phyloP scores from a whole-genome alignment of 2,797 vertebrate genomes.

The Furcifer pardalis region DNA sequence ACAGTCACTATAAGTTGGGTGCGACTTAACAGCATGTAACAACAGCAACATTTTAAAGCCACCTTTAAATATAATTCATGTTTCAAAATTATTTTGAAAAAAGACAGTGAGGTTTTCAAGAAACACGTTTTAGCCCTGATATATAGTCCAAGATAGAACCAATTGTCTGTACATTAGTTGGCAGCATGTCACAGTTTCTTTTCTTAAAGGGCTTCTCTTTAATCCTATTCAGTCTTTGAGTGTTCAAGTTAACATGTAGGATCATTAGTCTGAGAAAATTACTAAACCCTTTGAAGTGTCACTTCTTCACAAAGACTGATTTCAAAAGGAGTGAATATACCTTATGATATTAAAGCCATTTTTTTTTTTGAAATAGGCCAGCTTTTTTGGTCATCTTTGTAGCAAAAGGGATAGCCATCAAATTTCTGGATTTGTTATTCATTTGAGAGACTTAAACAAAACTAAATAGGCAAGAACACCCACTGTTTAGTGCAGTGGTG shows the following conservation, averaged over 20 bases:
- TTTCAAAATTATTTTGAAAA: neutral
- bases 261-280: neutral
- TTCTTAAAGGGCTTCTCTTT: too few species aligned
- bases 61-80: neutral
- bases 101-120: neutral
- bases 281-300: neutral
- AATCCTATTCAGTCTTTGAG: neutral
- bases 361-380: neutral
- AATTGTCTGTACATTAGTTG: neutral
- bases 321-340: neutral
- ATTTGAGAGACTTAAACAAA: constrained; percentile 9
- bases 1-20: too few species aligned
- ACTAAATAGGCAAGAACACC: neutral
- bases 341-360: neutral
- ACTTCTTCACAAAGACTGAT: neutral
- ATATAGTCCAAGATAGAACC: neutral
- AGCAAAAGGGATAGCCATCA: neutral
- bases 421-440: neutral
- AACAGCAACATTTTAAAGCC: neutral
- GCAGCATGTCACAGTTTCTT: neutral
- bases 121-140: neutral
- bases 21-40: too few species aligned
- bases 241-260: neutral
- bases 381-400: neutral
- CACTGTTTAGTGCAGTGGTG: neutral